Conservation (phyloP, 2,888 invertebrate species). For the Halocaridina rubra region DNA sequence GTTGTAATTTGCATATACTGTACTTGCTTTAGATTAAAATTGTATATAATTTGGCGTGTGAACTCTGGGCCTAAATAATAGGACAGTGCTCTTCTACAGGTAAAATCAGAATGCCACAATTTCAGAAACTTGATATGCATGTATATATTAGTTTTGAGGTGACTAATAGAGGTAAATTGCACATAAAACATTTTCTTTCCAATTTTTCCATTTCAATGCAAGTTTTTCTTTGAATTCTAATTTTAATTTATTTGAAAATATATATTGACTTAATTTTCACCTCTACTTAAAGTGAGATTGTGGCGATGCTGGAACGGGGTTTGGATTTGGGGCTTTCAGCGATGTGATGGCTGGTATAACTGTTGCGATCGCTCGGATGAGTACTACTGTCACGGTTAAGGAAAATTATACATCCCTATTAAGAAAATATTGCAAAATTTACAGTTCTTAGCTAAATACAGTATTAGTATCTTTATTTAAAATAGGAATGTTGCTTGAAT, state of each 20-base stretch:
- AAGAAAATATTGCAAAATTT: no score
- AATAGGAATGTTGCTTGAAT: no score
- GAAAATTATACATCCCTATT: not conserved
- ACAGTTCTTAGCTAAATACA: no score
- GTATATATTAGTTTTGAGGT: no score
- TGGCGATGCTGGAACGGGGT: slow-evolving; percentile 84
- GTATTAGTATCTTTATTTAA: no score
- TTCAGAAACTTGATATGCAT: no score
- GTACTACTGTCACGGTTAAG: slow-evolving; percentile 73
- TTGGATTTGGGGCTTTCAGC: slow-evolving; percentile 76
- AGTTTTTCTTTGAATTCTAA: no score
- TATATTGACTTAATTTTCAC: not conserved
- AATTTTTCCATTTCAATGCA: no score
- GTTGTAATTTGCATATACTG: not conserved
- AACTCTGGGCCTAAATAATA: not conserved
- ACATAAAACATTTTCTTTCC: no score
- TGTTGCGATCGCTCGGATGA: slow-evolving; percentile 78
- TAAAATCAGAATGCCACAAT: not conserved
- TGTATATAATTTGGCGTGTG: not conserved
- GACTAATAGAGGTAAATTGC: no score
- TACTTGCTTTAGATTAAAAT: not conserved
- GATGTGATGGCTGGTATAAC: slow-evolving; percentile 75
- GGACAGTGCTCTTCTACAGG: not conserved
- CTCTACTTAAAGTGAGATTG: slow-evolving; percentile 45
- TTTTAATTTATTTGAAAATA: no score